phyloP scores from a whole-genome alignment of 2,113 vertebrate genomes.

The Phodopus roborovskii region DNA sequence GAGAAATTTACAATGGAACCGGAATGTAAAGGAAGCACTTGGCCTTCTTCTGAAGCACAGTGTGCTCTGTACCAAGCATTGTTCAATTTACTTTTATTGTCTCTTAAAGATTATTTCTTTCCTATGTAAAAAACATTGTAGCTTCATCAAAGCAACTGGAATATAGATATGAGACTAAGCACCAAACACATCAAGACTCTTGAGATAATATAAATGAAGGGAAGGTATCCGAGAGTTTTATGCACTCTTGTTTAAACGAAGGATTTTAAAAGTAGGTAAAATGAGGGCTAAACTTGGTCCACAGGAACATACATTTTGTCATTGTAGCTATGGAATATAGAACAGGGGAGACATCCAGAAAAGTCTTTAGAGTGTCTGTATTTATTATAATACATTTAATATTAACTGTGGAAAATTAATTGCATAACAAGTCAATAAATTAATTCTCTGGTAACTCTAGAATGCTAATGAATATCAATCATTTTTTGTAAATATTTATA shows the following conservation, averaged over 20 bases:
- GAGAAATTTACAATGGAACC: not conserved
- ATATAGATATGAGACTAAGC: not conserved
- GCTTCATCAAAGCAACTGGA: not conserved
- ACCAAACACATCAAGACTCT: not conserved
- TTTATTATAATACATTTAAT: not conserved
- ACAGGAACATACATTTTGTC: not conserved
- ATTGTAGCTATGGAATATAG: not conserved
- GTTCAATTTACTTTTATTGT: not conserved
- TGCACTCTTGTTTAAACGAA: not conserved
- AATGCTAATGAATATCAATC: not conserved
- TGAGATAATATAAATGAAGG: not conserved
- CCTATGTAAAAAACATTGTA: not conserved
- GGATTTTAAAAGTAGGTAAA: not conserved
- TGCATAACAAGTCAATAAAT: not conserved
- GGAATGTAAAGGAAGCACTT: not conserved
- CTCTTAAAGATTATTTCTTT: not conserved
- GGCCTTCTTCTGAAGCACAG: not conserved
- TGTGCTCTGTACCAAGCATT: not conserved
- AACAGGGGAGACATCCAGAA: not conserved
- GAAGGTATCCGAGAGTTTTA: not conserved
- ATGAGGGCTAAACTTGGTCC: not conserved
- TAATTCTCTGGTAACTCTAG: not conserved
- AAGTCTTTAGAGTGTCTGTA: not conserved
- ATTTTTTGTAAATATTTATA: not conserved
- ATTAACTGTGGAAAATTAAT: not conserved